phyloP scores from a whole-genome alignment of 1,140 invertebrate genomes.

The Lasaia peninsularis region DNA sequence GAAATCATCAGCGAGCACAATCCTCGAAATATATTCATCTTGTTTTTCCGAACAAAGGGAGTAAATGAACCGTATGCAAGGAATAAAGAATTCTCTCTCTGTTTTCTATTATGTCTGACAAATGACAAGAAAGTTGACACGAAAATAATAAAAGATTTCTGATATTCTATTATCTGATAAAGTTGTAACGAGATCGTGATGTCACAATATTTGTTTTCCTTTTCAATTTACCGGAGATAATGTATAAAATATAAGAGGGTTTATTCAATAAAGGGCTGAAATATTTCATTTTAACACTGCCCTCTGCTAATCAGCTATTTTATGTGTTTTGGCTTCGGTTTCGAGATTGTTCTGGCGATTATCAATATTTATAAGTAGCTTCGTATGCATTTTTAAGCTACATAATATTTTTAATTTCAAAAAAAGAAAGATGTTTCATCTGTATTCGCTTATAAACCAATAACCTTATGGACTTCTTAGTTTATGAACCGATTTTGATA shows the following conservation, averaged over 20 bases:
- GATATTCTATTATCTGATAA: slow-evolving; percentile 3
- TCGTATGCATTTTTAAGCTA: too few relatives aligned
- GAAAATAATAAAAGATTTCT: slow-evolving; percentile 6
- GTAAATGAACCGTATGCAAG: background rate
- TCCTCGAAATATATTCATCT: background rate
- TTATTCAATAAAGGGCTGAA: too few relatives aligned
- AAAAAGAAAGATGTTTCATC: too few relatives aligned
- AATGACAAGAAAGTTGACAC: slow-evolving; percentile 2
- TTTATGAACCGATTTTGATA: too few relatives aligned
- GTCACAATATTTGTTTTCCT: background rate
- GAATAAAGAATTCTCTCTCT: slow-evolving; percentile 3
- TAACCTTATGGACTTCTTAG: too few relatives aligned
- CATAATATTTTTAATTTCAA: too few relatives aligned
- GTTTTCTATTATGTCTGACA: slow-evolving; percentile 3
- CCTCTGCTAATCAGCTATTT: too few relatives aligned
- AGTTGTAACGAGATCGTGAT: background rate
- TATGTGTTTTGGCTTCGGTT: too few relatives aligned
- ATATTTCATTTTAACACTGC: too few relatives aligned
- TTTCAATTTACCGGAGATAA: slow-evolving; percentile 5
- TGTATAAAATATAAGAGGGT: background rate
- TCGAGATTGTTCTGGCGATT: too few relatives aligned
- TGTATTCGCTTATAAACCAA: too few relatives aligned
- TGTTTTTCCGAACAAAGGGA: background rate
- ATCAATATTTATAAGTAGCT: too few relatives aligned
- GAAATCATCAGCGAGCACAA: background rate